These are phyloP conservation scores for Spea bombifrons DNA, from an alignment of 2,113 vertebrate species.

Conservation along the genomic window DNA sequence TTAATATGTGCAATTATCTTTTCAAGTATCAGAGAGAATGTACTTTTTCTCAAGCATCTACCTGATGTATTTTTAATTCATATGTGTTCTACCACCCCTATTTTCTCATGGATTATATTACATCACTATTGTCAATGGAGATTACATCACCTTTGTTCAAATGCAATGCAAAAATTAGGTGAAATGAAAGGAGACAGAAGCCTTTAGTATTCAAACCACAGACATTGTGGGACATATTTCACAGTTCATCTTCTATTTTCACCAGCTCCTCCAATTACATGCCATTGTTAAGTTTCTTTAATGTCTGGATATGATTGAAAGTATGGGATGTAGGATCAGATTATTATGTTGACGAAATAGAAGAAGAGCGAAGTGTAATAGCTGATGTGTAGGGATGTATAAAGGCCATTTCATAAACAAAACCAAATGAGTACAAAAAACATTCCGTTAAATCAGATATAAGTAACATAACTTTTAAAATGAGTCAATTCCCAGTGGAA, in stretches of 20 bases:
- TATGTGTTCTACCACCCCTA: not conserved
- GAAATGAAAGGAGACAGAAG: not conserved
- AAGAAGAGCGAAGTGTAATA: too few species aligned
- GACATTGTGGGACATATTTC: not conserved
- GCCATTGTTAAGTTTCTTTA: too few species aligned
- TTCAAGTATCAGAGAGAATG: not conserved
- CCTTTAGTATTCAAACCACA: constrained; percentile 2
- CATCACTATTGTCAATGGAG: constrained; percentile 13
- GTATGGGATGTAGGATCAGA: too few species aligned
- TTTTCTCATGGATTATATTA: constrained; percentile 17
- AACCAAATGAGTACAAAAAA: too few species aligned
- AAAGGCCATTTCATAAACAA: too few species aligned
- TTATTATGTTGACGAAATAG: too few species aligned
- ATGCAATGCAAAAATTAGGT: constrained; percentile 20
- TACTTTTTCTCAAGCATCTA: not conserved
- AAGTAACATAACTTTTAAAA: too few species aligned
- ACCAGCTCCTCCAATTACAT: not conserved
- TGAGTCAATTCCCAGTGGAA: too few species aligned
- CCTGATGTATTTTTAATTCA: not conserved
- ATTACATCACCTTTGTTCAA: constrained; percentile 14
- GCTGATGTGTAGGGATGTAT: too few species aligned
- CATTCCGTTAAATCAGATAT: too few species aligned
- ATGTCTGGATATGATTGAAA: too few species aligned
- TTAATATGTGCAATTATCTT: constrained; percentile 15
- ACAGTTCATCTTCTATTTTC: not conserved